These are phyloP conservation scores for Atrichornis clamosus DNA, from an alignment of 2,113 vertebrate genomes.

Conservation along the genomic window DNA sequence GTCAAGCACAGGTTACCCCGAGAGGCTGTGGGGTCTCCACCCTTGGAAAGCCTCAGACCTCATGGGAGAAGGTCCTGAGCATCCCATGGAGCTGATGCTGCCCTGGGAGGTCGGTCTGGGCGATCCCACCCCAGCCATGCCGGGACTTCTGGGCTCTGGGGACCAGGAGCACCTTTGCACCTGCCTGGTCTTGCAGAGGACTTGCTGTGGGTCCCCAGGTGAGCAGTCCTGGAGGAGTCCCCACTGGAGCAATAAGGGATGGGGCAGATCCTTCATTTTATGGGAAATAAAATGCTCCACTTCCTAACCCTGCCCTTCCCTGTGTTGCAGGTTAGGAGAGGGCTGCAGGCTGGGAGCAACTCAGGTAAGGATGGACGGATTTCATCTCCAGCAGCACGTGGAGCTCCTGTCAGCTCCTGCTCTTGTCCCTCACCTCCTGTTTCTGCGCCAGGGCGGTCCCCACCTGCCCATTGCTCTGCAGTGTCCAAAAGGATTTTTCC, in stretches of 20 bases:
- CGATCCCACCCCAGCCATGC: fast-evolving
- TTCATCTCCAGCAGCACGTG: neutral
- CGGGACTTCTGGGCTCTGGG: neutral
- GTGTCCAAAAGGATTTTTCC: fast-evolving
- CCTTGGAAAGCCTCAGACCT: neutral
- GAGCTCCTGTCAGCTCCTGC: neutral
- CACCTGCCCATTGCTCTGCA: fast-evolving
- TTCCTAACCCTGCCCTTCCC: neutral
- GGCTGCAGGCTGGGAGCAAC: neutral
- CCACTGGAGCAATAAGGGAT: fast-evolving
- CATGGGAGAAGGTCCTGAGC: neutral
- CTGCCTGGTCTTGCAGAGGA: fast-evolving
- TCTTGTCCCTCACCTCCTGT: fast-evolving
- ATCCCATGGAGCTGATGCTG: neutral
- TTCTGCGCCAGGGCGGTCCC: neutral
- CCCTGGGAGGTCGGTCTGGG: neutral
- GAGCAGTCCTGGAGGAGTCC: neutral
- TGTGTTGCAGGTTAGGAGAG: constrained; percentile 62
- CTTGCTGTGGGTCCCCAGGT: fast-evolving
- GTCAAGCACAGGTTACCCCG: neutral
- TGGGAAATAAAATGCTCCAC: fast-evolving
- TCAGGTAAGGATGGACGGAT: constrained; percentile 34
- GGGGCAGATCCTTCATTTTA: fast-evolving
- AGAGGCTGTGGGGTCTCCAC: neutral
- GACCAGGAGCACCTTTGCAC: neutral